phyloP scores from a whole-genome alignment of 2,113 vertebrate genomes.

The Crotalus horridus region DNA sequence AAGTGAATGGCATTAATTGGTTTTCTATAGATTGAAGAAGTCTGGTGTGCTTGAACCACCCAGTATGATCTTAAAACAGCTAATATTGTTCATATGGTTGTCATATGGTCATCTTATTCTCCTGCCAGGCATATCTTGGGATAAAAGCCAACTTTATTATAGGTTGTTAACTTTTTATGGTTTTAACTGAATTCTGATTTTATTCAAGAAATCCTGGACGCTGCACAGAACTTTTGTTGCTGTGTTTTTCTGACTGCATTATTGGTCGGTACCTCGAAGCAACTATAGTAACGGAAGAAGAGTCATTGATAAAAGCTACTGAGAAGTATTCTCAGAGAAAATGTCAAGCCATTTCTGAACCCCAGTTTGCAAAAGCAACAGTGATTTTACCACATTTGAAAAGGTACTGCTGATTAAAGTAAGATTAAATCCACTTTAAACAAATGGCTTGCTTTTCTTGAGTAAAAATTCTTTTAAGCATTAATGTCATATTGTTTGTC shows the following conservation, averaged over 20 bases:
- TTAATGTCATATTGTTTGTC: not conserved
- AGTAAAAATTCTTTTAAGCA: not conserved
- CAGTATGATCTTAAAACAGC: not conserved
- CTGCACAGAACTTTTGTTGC: slow-evolving; percentile 83
- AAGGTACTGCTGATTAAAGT: slow-evolving; percentile 54
- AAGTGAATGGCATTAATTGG: not conserved
- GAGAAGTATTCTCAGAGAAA: slow-evolving; percentile 61
- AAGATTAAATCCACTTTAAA: not conserved
- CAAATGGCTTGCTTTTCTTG: not conserved
- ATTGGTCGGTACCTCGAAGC: slow-evolving; percentile 82
- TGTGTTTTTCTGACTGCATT: slow-evolving; percentile 84
- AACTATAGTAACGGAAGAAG: slow-evolving; percentile 72
- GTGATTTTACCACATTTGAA: slow-evolving; percentile 56
- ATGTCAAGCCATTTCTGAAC: slow-evolving; percentile 1
- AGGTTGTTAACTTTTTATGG: not conserved
- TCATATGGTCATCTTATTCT: not conserved
- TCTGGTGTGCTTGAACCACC: not conserved
- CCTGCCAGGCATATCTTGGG: not conserved
- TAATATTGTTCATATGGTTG: not conserved
- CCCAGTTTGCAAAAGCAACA: slow-evolving; percentile 40
- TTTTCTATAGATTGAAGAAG: not conserved
- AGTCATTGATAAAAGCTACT: slow-evolving; percentile 70
- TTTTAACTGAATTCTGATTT: slow-evolving; percentile 3
- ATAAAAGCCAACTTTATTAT: not conserved
- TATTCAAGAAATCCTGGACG: slow-evolving; percentile 78